phyloP scores from a whole-genome alignment of 2,797 vertebrate genomes.

The Anguilla pacifica region DNA sequence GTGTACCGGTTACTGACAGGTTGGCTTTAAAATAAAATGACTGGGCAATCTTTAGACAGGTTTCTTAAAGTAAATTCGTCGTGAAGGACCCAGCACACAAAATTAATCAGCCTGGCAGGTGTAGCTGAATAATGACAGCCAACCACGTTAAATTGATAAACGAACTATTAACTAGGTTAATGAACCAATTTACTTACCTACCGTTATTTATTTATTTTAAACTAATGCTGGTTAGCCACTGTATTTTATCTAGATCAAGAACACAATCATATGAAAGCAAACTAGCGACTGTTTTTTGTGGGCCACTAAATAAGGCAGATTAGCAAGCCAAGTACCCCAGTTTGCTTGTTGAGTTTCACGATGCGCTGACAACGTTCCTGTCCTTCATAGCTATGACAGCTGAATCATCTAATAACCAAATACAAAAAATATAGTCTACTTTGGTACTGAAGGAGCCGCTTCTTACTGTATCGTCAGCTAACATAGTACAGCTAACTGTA shows the following conservation, averaged over 20 bases:
- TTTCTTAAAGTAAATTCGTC: not conserved
- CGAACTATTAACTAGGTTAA: not conserved
- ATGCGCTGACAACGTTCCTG: not conserved
- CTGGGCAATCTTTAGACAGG: not conserved
- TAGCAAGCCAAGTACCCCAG: not conserved
- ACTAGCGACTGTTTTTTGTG: not conserved
- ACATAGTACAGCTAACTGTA: not conserved
- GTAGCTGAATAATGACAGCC: not conserved
- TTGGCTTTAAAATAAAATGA: not conserved
- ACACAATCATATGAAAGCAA: not conserved
- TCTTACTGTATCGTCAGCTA: not conserved
- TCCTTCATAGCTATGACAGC: not conserved
- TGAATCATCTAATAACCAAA: not conserved
- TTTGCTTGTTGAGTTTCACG: not conserved
- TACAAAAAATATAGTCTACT: not conserved
- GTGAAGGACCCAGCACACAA: not conserved
- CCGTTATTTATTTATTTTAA: not conserved
- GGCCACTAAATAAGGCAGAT: not conserved
- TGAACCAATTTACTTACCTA: too few relatives aligned
- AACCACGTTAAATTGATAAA: not conserved
- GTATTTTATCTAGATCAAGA: not conserved
- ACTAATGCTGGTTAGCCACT: conserved; percentile 19
- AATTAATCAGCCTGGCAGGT: not conserved
- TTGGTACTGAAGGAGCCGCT: not conserved
- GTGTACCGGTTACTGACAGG: not conserved